Conservation (phyloP, 30 jellyfish, hydroid and myxozoan species). For the Phacellophora camtschatica region DNA sequence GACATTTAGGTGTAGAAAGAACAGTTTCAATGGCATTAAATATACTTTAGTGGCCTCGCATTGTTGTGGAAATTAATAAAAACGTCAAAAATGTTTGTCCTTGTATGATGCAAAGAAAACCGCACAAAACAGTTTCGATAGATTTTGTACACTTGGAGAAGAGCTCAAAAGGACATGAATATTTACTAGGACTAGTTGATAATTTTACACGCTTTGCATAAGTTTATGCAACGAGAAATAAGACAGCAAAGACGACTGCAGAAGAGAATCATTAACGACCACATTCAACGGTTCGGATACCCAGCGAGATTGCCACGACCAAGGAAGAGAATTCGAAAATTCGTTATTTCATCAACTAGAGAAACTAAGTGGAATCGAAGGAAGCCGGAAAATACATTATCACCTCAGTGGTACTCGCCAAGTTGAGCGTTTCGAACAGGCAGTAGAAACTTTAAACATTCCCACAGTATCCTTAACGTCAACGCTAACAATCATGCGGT, state of each 20-base stretch:
- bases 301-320: slow-evolving; percentile 18
- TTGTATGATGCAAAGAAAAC: too few species aligned
- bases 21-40: slow-evolving; percentile 2
- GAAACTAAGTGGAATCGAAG: not conserved
- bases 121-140: not conserved
- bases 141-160: not conserved
- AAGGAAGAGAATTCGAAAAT: slow-evolving; percentile 7
- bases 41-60: too few species aligned
- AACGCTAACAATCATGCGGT: too few species aligned
- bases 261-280: not conserved
- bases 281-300: not conserved
- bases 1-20: too few species aligned
- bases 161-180: slow-evolving; percentile 14
- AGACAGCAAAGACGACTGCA: slow-evolving; percentile 8
- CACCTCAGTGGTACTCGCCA: too few species aligned
- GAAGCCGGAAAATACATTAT: slow-evolving; percentile 5
- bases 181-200: not conserved
- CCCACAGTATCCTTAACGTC: too few species aligned
- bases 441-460: too few species aligned
- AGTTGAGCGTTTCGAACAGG: not conserved
- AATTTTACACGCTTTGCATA: not conserved
- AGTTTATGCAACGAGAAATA: slow-evolving; percentile 20
- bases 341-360: not conserved
- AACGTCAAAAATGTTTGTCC: too few species aligned
- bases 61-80: too few species aligned